phyloP scores from a whole-genome alignment of 2,888 invertebrate species.

The Celastrina argiolus region DNA sequence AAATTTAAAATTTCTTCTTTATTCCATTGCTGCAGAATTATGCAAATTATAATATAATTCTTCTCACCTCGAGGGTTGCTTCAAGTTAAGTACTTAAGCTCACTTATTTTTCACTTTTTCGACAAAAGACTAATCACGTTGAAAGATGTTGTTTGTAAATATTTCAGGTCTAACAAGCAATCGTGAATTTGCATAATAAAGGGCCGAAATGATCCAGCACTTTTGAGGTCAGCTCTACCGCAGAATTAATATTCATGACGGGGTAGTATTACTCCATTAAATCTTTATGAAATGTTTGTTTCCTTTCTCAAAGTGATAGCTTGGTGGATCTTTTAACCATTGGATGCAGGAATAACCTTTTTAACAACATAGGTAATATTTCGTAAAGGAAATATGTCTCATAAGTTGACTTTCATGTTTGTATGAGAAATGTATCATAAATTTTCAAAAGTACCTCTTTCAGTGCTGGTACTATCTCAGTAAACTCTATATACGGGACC shows the following conservation, averaged over 20 bases:
- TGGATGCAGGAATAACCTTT: not conserved
- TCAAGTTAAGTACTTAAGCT: not conserved
- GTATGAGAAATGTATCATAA: too few species aligned
- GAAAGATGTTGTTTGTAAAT: slow-evolving; percentile 20
- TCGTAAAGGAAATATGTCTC: too few species aligned
- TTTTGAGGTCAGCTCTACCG: slow-evolving; percentile 26
- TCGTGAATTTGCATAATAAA: slow-evolving; percentile 31
- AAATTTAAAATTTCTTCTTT: not conserved
- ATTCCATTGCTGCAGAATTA: not conserved
- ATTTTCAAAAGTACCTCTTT: too few species aligned
- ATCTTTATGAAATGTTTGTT: slow-evolving; percentile 19
- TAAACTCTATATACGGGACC: too few species aligned
- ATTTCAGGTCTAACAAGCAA: slow-evolving; percentile 24
- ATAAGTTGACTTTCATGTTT: too few species aligned
- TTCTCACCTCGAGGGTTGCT: not conserved
- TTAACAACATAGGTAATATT: too few species aligned
- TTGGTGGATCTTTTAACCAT: not conserved
- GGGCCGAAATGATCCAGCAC: slow-evolving; percentile 27
- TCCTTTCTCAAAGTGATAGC: not conserved
- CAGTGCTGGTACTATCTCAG: too few species aligned
- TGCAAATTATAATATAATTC: not conserved
- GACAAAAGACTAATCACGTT: slow-evolving; percentile 19
- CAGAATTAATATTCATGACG: slow-evolving; percentile 30
- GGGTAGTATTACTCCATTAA: slow-evolving; percentile 14
- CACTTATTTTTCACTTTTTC: slow-evolving; percentile 20